A percentile compares a stretch with the other conserved stretches of the same genome.
Conservation (phyloP, 2,113 vertebrate species). For the Microtus montanus region DNA sequence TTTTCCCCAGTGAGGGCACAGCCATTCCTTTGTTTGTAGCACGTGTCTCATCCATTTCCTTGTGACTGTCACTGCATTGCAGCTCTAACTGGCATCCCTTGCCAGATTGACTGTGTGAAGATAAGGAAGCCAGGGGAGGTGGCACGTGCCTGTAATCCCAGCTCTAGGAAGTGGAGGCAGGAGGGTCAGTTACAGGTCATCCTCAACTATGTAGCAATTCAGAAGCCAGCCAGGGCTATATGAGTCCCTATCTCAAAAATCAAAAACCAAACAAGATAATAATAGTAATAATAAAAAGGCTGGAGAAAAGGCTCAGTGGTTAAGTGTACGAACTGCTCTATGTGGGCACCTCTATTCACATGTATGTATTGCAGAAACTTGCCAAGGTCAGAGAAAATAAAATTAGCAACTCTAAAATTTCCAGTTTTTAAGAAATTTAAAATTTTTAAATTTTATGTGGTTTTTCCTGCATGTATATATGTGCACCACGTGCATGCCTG, state of each 20-base stretch:
- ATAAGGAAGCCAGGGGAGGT: background rate
- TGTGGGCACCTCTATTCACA: background rate
- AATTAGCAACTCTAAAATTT: constrained; percentile 20
- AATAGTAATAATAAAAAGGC: background rate
- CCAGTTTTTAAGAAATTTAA: background rate
- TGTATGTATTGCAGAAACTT: constrained; percentile 13
- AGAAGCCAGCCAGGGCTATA: background rate
- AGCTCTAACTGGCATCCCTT: background rate
- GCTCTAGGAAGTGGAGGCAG: background rate
- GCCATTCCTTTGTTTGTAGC: background rate
- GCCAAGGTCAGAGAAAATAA: background rate
- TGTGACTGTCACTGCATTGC: background rate
- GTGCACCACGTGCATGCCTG: background rate
- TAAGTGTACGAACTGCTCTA: background rate
- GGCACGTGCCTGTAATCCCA: background rate
- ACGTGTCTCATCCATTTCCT: background rate
- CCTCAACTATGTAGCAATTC: background rate
- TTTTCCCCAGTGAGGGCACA: background rate
- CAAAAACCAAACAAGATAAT: background rate
- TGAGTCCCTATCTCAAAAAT: background rate
- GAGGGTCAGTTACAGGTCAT: background rate
- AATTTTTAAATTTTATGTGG: background rate
- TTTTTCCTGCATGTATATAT: background rate
- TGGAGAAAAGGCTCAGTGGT: background rate
- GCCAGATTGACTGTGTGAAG: background rate